These are phyloP conservation scores for Tenthredo mesomela DNA, from an alignment of 2,888 invertebrate species.

Conservation along the genomic window DNA sequence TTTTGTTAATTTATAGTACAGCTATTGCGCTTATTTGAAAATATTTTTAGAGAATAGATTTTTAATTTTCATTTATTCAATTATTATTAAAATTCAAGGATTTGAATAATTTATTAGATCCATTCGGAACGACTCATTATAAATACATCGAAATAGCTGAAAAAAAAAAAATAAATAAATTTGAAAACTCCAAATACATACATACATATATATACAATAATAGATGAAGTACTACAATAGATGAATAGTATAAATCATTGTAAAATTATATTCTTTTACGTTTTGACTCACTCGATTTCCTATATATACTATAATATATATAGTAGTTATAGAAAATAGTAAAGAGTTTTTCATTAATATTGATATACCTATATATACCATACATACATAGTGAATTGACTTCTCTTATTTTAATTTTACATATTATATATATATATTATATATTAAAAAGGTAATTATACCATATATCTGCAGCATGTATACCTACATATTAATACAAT, in stretches of 20 bases:
- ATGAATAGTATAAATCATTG: conserved; percentile 58
- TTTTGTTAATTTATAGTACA: too few species aligned
- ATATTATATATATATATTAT: neutral
- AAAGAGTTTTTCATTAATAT: conserved; percentile 10
- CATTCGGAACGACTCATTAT: too few species aligned
- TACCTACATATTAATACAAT: neutral
- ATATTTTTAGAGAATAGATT: too few species aligned
- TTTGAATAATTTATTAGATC: too few species aligned
- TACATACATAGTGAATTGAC: neutral
- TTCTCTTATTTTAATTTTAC: neutral
- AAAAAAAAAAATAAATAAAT: too few species aligned
- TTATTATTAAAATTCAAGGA: too few species aligned
- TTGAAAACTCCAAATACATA: neutral
- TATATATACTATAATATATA: conserved; percentile 51
- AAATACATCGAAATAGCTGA: too few species aligned
- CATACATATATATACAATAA: neutral
- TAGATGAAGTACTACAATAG: neutral
- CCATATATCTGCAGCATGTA: neutral
- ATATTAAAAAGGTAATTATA: neutral
- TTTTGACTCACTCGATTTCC: conserved; percentile 64
- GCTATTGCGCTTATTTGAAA: too few species aligned
- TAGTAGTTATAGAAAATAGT: conserved; percentile 38
- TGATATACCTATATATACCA: neutral
- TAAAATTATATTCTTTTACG: conserved; percentile 72
- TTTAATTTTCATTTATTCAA: too few species aligned